Percentiles rank a stretch among this genome's conserved stretches.
Conservation (phyloP, 2,797 vertebrate genomes). For the Champsocephalus gunnari region DNA sequence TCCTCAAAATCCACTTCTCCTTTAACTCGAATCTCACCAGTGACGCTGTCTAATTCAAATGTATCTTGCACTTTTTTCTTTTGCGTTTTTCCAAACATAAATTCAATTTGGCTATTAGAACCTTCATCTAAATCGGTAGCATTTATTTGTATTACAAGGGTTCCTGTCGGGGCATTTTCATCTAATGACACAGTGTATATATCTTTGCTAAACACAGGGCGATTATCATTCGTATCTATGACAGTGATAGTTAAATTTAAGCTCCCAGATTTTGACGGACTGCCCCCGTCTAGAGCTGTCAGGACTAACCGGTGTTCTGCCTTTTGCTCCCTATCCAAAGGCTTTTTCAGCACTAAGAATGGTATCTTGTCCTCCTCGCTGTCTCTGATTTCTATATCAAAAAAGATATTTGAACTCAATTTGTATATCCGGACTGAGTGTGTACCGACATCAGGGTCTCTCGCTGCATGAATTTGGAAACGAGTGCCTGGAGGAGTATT, state of each 20-base stretch:
- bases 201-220: conserved; percentile 62
- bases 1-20: conserved; percentile 76
- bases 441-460: conserved; percentile 83
- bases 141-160: conserved; percentile 58
- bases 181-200: conserved; percentile 60
- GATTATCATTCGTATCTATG: conserved; percentile 73
- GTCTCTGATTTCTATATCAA: conserved; percentile 69
- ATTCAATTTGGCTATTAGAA: conserved; percentile 34
- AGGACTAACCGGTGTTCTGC: conserved; percentile 30
- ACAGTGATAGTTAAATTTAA: conserved; percentile 70
- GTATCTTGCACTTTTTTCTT: conserved; percentile 55
- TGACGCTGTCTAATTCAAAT: conserved; percentile 66
- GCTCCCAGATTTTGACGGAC: conserved; percentile 57
- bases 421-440: conserved; percentile 79
- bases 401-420: conserved; percentile 70
- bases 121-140: conserved; percentile 80
- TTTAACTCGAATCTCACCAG: conserved; percentile 76
- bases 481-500: conserved; percentile 52
- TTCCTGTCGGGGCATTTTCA: conserved; percentile 58
- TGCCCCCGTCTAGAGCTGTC: conserved; percentile 77
- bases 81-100: conserved; percentile 43
- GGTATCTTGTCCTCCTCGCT: conserved; percentile 73
- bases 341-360: conserved; percentile 72
- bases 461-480: conserved; percentile 84
- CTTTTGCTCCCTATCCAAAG: conserved; percentile 70